Base-by-base conservation (phyloP, 1,140 invertebrate genomes). In the Calephelis virginiensis region DNA sequence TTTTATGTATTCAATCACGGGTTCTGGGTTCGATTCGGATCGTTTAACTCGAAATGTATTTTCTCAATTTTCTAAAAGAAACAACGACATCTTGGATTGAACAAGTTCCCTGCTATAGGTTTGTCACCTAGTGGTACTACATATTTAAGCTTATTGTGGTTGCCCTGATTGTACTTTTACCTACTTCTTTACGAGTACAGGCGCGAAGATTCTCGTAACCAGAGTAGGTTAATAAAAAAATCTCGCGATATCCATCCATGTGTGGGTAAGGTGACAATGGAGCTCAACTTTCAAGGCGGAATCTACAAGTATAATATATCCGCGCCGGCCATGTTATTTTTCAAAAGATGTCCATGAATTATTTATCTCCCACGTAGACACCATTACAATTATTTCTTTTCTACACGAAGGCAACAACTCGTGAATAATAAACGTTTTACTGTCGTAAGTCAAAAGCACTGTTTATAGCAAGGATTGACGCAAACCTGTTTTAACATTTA, bases 361-460 rank as follows among this genome's bases (percentile, higher is more conserved):
- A 90, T 90, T 85, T 88, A 90, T 86, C 78, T 67, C 81, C 78
- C 77, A 77, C 78, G 79, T 85, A 85, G 83, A 83, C 86, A 84
- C 81, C 83, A 86, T 89, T 88, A 88, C 82, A 86, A 89, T 87
- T 86, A 88, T 85, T 89, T 83, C 82, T 89, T 88, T 86, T 89
- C 81, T 80, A 85, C 80, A 82, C 71, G 75, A 76, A 78, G 78
- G 76, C 74, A 86, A 85, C 77, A 73, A 80, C 74, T 83, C 69
- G 76, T 83, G 87, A 86, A 88, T 90, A 86, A 81, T 78, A 86
- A 89, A 75, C 80, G 66, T 64, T 65, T 72, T 69, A 48, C 63
- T 71, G 61, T 66, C 53, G 53, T 56, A 56, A 56, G 76, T 71
- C 73, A 66, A 49, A 67, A 56, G 67, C 63, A 61, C 50, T 68